Percentiles rank a stretch among this genome's conserved stretches.
These are phyloP conservation scores for Caenorhabditis becei DNA, from an alignment of 2,888 invertebrate genomes.

Conservation along the genomic window DNA sequence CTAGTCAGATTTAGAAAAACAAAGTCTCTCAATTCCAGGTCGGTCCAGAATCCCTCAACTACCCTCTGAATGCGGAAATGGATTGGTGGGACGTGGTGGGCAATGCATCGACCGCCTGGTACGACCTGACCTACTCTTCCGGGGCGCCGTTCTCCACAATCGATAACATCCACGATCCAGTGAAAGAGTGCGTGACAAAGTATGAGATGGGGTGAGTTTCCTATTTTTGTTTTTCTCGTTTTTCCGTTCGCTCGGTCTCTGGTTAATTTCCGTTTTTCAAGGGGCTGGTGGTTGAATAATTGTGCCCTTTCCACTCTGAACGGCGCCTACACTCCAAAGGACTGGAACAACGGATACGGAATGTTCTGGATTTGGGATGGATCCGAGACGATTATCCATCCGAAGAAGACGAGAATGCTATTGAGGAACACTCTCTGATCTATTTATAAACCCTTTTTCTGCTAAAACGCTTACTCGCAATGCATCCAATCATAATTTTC, in stretches of 20 bases:
- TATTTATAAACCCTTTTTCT: neutral
- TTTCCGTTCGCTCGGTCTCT: neutral
- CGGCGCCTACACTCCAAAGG: conserved; percentile 73
- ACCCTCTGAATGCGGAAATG: conserved; percentile 50
- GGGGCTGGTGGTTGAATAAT: conserved; percentile 79
- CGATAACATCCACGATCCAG: conserved; percentile 75
- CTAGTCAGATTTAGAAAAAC: too few relatives aligned
- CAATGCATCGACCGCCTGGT: conserved; percentile 76
- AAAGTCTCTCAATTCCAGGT: conserved; percentile 29
- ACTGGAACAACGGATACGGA: conserved; percentile 74
- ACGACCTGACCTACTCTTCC: conserved; percentile 71
- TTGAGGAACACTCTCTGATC: conserved; percentile 45
- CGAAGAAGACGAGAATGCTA: conserved; percentile 70
- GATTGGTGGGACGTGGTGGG: conserved; percentile 65
- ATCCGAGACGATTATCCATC: conserved; percentile 68
- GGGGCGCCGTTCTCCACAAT: conserved; percentile 74
- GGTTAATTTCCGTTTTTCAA: conserved; percentile 48
- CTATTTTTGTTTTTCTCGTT: conserved; percentile 33
- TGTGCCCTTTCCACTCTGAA: conserved; percentile 74
- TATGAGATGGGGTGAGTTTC: conserved; percentile 73
- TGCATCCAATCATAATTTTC: conserved; percentile 54
- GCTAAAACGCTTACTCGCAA: conserved; percentile 48
- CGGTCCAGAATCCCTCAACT: conserved; percentile 53
- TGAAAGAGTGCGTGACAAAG: conserved; percentile 68
- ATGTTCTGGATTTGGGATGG: conserved; percentile 73